Conservation (phyloP, 2,888 invertebrate species). For the Camptogramma bilineatum region DNA sequence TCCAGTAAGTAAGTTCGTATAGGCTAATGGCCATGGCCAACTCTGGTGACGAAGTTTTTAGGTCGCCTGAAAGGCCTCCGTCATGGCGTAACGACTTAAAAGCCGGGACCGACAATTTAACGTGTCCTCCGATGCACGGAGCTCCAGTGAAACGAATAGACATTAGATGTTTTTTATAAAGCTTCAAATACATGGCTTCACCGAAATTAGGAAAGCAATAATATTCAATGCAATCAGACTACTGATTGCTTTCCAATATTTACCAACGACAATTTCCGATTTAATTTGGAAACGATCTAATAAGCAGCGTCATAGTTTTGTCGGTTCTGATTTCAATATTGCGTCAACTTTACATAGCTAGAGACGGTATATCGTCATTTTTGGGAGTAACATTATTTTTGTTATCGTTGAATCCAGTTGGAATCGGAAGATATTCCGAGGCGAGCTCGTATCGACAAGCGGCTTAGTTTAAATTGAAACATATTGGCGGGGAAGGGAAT, state of each 20-base stretch:
- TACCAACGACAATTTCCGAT: conserved; percentile 29
- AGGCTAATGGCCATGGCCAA: no score
- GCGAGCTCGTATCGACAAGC: conserved; percentile 77
- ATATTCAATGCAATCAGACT: conserved; percentile 31
- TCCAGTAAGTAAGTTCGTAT: no score
- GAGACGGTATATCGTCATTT: conserved; percentile 26
- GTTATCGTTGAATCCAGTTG: conserved; percentile 63
- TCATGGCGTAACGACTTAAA: no score
- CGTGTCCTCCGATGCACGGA: no score
- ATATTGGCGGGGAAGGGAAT: conserved; percentile 76
- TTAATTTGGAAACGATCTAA: conserved; percentile 29
- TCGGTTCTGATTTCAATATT: conserved; percentile 22
- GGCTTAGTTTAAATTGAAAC: conserved; percentile 84
- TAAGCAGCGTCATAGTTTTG: conserved; percentile 20
- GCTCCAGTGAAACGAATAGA: not conserved
- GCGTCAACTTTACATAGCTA: conserved; percentile 14
- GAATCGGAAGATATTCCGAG: conserved; percentile 70
- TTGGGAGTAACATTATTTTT: conserved; percentile 58
- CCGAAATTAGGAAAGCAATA: conserved; percentile 32
- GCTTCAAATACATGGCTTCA: conserved; percentile 23
- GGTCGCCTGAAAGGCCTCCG: no score
- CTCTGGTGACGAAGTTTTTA: no score
- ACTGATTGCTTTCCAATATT: conserved; percentile 37
- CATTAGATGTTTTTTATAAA: conserved; percentile 1
- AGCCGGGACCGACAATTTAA: no score